Percentiles rank a stretch among this genome's conserved stretches.
These are phyloP conservation scores for Amorpha juglandis DNA, from an alignment of 2,888 invertebrate species.

Conservation along the genomic window DNA sequence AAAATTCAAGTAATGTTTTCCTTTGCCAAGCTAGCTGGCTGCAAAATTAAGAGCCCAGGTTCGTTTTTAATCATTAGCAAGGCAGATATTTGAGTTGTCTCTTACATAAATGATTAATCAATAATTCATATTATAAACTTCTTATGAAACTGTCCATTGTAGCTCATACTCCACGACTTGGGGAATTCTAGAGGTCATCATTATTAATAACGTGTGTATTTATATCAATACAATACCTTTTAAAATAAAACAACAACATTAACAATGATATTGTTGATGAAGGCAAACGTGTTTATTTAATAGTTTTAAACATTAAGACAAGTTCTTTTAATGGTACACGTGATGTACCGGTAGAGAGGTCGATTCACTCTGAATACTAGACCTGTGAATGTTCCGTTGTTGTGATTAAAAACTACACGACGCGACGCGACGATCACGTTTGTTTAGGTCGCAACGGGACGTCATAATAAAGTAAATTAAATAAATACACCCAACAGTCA, in stretches of 20 bases:
- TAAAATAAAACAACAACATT: background rate
- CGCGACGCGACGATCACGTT: no score
- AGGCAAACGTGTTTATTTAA: background rate
- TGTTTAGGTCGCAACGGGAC: no score
- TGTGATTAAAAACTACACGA: no score
- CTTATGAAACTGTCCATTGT: background rate
- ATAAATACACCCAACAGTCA: no score
- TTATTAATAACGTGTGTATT: background rate
- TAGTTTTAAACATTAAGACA: background rate
- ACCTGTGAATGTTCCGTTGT: background rate
- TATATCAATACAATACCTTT: background rate
- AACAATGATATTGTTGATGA: background rate
- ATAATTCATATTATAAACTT: background rate
- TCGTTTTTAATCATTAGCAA: no score
- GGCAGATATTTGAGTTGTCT: background rate
- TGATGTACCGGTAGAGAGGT: background rate
- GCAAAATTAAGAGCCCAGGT: no score
- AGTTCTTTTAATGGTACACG: background rate
- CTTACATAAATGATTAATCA: background rate
- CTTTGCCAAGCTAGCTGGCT: no score
- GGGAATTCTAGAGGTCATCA: conserved; percentile 3
- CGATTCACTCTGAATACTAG: background rate
- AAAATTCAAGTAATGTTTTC: no score
- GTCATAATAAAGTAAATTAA: no score
- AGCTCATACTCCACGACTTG: background rate